Percentiles rank a stretch among this genome's conserved stretches.
Evolutionary conservation across 2,797 vertebrate genomes (phyloP).

Genomic region (Cyprinodon diabolis): DNA sequence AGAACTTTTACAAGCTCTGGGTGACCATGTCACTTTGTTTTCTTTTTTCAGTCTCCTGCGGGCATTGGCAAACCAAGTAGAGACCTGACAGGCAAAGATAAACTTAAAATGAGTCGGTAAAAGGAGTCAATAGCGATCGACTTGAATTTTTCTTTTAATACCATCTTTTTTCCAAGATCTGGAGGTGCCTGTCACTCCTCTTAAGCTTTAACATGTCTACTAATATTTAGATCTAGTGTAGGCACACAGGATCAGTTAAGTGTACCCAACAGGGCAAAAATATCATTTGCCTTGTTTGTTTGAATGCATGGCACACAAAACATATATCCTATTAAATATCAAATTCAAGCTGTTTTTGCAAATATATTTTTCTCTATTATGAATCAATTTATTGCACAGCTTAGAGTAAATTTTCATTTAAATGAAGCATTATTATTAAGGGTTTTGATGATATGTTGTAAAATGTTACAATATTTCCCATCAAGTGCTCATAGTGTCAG

Average conservation of each 20-base stretch:
- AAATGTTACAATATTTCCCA: neutral
- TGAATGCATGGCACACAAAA: neutral
- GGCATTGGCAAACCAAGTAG: slow-evolving; percentile 95
- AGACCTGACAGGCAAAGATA: slow-evolving; percentile 77
- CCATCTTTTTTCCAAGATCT: neutral
- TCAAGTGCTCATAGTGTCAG: neutral
- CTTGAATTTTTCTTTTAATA: neutral
- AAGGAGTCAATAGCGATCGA: neutral
- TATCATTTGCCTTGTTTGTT: neutral
- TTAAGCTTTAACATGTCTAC: neutral
- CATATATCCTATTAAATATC: neutral
- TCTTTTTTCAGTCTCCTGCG: slow-evolving; percentile 92
- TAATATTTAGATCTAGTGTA: neutral
- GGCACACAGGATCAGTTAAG: neutral
- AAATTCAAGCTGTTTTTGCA: neutral
- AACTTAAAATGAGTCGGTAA: slow-evolving; percentile 5
- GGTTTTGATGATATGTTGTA: neutral
- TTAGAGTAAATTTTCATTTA: neutral
- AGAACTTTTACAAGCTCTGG: slow-evolving; percentile 90
- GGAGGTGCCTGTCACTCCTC: neutral
- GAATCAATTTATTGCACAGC: neutral
- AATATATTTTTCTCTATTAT: neutral
- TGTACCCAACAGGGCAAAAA: neutral
- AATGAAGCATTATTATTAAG: neutral
- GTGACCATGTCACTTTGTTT: slow-evolving; percentile 95